Percentiles rank a stretch among this genome's conserved stretches.
Evolutionary conservation across 2,888 invertebrate species (phyloP).

Genomic region (Cataglyphis altisquamis): DNA sequence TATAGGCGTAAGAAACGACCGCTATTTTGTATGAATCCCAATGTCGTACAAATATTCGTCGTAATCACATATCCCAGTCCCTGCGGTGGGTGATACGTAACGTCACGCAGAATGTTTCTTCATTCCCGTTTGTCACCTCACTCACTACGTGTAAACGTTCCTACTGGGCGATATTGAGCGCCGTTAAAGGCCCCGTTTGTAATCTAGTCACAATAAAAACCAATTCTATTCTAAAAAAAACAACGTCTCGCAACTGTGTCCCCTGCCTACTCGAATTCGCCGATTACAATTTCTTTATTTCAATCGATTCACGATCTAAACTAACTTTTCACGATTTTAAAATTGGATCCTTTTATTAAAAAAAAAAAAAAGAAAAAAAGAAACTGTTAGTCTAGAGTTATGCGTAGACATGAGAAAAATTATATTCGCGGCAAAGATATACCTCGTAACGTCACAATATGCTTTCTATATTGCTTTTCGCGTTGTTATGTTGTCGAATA

Average conservation of each 20-base stretch:
- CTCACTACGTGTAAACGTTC: slow-evolving; percentile 84
- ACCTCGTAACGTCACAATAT: not conserved
- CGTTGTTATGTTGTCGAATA: not conserved
- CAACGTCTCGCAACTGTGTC: slow-evolving; percentile 45
- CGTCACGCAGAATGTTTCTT: slow-evolving; percentile 65
- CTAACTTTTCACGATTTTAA: not conserved
- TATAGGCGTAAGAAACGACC: slow-evolving; percentile 82
- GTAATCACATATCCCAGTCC: slow-evolving; percentile 82
- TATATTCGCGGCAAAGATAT: not conserved
- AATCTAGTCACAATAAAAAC: slow-evolving; percentile 86
- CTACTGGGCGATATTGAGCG: slow-evolving; percentile 83
- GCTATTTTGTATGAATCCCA: slow-evolving; percentile 85
- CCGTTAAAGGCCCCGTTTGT: slow-evolving; percentile 84
- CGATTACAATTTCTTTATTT: not conserved
- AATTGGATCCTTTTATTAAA: not conserved
- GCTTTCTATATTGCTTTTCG: not conserved
- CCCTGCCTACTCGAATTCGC: slow-evolving; percentile 1
- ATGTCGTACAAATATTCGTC: slow-evolving; percentile 85
- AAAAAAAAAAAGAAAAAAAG: too few relatives aligned
- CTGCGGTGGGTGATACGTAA: slow-evolving; percentile 71
- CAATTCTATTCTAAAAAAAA: slow-evolving; percentile 84
- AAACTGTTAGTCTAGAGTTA: not conserved
- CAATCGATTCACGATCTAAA: not conserved
- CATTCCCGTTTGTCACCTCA: slow-evolving; percentile 77
- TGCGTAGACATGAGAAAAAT: not conserved